Evolutionary conservation across 2,797 vertebrate genomes (phyloP).

Genomic region (Zalophus californianus): DNA sequence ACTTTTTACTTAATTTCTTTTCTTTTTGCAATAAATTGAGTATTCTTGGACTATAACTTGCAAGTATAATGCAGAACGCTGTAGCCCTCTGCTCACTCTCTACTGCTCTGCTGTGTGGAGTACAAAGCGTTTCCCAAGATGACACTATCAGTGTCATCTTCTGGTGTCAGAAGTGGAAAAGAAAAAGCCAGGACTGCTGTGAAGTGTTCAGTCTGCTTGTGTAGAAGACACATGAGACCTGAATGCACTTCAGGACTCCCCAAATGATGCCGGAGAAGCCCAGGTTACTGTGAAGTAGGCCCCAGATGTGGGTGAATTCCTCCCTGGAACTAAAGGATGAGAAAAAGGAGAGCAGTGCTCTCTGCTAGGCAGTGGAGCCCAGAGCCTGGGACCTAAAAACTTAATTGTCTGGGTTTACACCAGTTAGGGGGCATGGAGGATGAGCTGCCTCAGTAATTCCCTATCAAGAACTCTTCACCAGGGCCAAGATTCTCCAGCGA

Average conservation of each 20-base stretch:
- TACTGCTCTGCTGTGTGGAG: not conserved
- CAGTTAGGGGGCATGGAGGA: not conserved
- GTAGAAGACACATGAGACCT: not conserved
- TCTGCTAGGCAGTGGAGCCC: not conserved
- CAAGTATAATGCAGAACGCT: not conserved
- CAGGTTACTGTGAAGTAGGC: not conserved
- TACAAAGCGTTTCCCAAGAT: not conserved
- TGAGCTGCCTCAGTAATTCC: not conserved
- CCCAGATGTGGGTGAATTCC: not conserved
- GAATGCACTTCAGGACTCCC: not conserved
- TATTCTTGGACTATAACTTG: not conserved
- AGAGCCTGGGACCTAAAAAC: not conserved
- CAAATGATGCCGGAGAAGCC: not conserved
- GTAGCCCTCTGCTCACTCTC: not conserved
- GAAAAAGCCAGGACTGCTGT: not conserved
- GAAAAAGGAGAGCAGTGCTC: not conserved
- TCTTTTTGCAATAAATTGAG: not conserved
- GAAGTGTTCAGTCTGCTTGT: not conserved
- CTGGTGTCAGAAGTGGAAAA: not conserved
- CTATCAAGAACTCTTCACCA: not conserved
- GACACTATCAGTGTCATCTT: not conserved
- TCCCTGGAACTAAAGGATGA: not conserved
- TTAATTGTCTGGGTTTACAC: not conserved
- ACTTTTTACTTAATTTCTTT: conserved; percentile 8
- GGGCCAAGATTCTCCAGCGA: not conserved